Base-by-base conservation (phyloP, 2,113 vertebrate species). In the Upupa epops region DNA sequence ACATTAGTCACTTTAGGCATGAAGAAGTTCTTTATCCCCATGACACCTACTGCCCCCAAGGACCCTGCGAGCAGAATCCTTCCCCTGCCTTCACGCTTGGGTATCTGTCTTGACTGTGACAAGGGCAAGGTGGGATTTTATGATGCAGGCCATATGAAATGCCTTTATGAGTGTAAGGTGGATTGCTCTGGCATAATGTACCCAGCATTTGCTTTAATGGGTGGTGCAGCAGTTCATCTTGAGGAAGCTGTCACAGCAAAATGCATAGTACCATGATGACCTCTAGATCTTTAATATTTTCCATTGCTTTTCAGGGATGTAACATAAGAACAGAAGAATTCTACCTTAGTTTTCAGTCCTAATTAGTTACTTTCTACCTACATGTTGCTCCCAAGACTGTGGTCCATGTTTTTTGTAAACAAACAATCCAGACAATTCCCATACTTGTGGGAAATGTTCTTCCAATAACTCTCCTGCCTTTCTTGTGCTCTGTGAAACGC, bases 121-220 rank as follows among this genome's bases (percentile, higher is more conserved):
- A 98, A 97, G 9, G 98, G 99, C 71, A 98, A 96, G 40, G 98
- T 99, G 75, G 98, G 96, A 40, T 99, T 99, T 95, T 99, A 98
- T 0, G 98, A 99, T 1, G 98, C 98, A 8, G 98, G 98, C 88
- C 76, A 73, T 86, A 99, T 99, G 99, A 97, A 98, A 94, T 99
- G 98, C 97, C 98, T 99, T 68, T 99, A 98, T 3, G 99, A 99
- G 92, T 98, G 98, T 14, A 98, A 98, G 68, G 98, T 99, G 90
- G 99, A 99, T 81, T 99, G 99, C 75, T 98, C 98, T 1, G 98
- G 98, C 13, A 97, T 98, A 3, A 99, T 99, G 99, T 99, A 98
- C 94, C 99, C 99, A 2, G 98, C 98, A 0, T 99, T 99, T 31
- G 99, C 98, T 21, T 94, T 99, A 61, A 98, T 99, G 99, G 99